These are phyloP conservation scores for Nycticebus coucang DNA, from an alignment of 2,113 vertebrate species.

Conservation along the genomic window DNA sequence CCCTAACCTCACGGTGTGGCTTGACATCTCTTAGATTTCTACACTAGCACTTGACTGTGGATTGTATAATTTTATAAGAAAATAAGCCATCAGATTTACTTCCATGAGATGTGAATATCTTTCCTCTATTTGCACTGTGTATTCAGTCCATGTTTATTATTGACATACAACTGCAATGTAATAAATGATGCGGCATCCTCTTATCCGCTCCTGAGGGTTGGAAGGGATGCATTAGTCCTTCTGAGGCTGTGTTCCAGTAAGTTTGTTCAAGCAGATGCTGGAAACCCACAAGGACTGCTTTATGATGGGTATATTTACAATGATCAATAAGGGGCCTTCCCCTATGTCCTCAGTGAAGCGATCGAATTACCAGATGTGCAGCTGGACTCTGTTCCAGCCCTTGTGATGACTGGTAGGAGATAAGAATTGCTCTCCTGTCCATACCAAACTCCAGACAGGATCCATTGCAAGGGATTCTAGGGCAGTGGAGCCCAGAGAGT, in stretches of 20 bases:
- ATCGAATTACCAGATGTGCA: not conserved
- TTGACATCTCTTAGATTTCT: slow-evolving; percentile 68
- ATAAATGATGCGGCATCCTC: slow-evolving; percentile 65
- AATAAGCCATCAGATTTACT: slow-evolving; percentile 65
- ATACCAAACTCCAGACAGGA: not conserved
- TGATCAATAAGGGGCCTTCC: not conserved
- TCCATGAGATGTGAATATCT: slow-evolving; percentile 61
- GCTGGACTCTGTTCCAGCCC: not conserved
- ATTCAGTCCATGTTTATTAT: slow-evolving; percentile 58
- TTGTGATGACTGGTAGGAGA: not conserved
- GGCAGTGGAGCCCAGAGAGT: not conserved
- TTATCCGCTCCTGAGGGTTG: slow-evolving; percentile 45
- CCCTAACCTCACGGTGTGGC: no score
- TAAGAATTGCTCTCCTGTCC: not conserved
- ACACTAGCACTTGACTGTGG: slow-evolving; percentile 57
- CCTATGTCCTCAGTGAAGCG: not conserved
- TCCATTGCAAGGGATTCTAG: not conserved
- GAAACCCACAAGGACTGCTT: not conserved
- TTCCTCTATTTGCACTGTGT: slow-evolving; percentile 43
- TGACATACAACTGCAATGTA: slow-evolving; percentile 49
- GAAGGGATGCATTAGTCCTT: slow-evolving; percentile 47
- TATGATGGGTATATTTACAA: not conserved
- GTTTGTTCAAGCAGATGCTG: not conserved
- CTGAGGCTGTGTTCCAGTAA: slow-evolving; percentile 54
- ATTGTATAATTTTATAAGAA: slow-evolving; percentile 55